Percentiles rank a stretch among this genome's conserved stretches.
phyloP scores from a whole-genome alignment of 92 coral and sea anemone genomes.

The Bergia puertoricense region DNA sequence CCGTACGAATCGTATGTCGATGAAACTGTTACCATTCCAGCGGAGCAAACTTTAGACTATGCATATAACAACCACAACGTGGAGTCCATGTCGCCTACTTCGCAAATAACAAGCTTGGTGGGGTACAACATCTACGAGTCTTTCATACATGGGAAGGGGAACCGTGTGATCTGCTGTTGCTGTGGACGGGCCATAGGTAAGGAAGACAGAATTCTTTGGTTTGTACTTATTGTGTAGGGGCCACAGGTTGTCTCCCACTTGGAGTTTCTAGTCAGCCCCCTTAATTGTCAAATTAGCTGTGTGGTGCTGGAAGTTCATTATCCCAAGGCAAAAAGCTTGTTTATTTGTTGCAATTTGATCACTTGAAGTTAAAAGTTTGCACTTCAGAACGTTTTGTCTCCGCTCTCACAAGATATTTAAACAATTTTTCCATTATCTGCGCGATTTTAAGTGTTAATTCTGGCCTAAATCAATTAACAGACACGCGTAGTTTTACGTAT shows the following conservation, averaged over 20 bases:
- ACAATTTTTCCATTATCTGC: too few species aligned
- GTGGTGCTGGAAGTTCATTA: too few species aligned
- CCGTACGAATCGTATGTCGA: not conserved
- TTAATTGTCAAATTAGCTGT: too few species aligned
- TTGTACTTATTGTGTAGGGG: not conserved
- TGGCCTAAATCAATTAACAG: too few species aligned
- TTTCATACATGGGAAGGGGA: slow-evolving; percentile 77
- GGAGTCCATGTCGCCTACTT: slow-evolving; percentile 10
- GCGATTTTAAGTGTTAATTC: too few species aligned
- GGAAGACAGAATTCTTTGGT: not conserved
- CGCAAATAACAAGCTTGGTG: slow-evolving; percentile 34
- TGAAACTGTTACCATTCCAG: not conserved
- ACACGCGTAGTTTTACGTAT: too few species aligned
- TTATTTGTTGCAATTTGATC: too few species aligned
- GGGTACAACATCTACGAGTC: slow-evolving; percentile 81
- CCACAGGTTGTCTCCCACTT: not conserved
- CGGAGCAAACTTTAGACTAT: slow-evolving; percentile 4
- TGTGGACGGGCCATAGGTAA: slow-evolving; percentile 68
- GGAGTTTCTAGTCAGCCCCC: too few species aligned
- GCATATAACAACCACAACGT: slow-evolving; percentile 7
- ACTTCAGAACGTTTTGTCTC: too few species aligned
- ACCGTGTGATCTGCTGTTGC: slow-evolving; percentile 72
- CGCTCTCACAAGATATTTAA: too few species aligned
- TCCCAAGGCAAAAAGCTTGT: too few species aligned
- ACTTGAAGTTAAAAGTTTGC: too few species aligned